A percentile compares a stretch with the other conserved stretches of the same genome.
Evolutionary conservation across 2,888 invertebrate genomes (phyloP).

Genomic region (Cephus nigrinus): DNA sequence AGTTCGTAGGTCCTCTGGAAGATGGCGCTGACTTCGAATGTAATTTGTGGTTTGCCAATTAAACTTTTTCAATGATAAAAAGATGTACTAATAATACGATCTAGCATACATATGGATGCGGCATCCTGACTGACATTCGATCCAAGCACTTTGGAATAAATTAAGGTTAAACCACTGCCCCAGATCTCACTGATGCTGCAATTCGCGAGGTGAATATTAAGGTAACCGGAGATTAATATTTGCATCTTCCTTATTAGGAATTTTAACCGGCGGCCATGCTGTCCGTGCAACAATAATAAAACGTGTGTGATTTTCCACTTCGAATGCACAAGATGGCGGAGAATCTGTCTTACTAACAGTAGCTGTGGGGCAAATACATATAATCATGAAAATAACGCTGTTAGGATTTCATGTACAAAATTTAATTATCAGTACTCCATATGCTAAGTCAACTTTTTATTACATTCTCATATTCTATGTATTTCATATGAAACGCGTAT

Average conservation of each 20-base stretch:
- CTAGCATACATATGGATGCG: no score
- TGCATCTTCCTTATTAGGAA: not conserved
- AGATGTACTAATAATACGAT: no score
- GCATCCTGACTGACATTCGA: no score
- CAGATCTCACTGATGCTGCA: not conserved
- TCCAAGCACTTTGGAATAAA: no score
- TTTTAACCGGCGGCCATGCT: not conserved
- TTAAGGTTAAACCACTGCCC: no score
- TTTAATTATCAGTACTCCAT: not conserved
- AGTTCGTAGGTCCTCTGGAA: not conserved
- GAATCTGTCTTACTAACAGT: not conserved
- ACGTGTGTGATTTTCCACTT: not conserved
- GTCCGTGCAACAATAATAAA: not conserved
- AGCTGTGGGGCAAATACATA: not conserved
- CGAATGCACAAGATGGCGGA: not conserved
- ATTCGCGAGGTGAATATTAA: not conserved
- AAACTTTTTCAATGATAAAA: not conserved
- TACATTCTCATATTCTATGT: not conserved
- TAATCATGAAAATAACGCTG: not conserved
- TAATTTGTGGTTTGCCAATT: not conserved
- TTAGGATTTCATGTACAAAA: not conserved
- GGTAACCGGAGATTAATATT: not conserved
- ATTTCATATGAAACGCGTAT: not conserved
- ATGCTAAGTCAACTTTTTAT: not conserved
- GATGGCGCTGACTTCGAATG: not conserved